Percentiles rank a stretch among this genome's conserved stretches.
These are phyloP conservation scores for Hetaerina americana DNA, from an alignment of 1,140 invertebrate genomes.

Conservation along the genomic window DNA sequence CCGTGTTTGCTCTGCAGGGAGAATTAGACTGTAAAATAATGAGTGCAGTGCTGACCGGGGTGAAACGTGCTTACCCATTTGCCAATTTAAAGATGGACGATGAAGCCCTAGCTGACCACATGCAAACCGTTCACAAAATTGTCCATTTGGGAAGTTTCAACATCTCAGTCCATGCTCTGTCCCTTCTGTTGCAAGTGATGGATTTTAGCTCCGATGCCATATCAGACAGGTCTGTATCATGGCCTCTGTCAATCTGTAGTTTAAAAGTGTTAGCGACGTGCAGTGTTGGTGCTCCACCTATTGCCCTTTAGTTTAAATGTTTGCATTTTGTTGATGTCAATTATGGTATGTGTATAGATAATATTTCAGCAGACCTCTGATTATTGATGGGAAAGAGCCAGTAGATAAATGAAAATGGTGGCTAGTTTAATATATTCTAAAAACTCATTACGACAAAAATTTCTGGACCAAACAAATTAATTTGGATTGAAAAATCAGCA, in stretches of 20 bases:
- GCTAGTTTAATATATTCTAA: too few species aligned
- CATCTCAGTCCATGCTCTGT: conserved; percentile 74
- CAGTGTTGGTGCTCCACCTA: too few species aligned
- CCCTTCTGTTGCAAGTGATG: conserved; percentile 71
- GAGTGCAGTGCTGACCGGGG: conserved; percentile 75
- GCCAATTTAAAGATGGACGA: conserved; percentile 39
- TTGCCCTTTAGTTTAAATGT: too few species aligned
- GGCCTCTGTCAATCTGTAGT: not conserved
- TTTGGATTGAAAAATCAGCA: too few species aligned
- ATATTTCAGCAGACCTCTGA: too few species aligned
- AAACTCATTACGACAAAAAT: too few species aligned
- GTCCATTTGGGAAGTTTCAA: conserved; percentile 74
- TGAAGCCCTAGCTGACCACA: conserved; percentile 45
- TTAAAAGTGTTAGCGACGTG: not conserved
- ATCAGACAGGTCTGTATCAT: conserved; percentile 35
- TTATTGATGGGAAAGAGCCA: too few species aligned
- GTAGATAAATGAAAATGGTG: too few species aligned
- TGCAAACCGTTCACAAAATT: conserved; percentile 76
- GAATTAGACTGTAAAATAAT: conserved; percentile 87
- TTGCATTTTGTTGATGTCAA: too few species aligned
- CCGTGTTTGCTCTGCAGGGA: conserved; percentile 46
- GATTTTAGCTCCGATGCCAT: conserved; percentile 35
- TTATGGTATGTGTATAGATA: too few species aligned
- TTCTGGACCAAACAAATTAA: too few species aligned
- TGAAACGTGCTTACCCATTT: conserved; percentile 77